phyloP scores from a whole-genome alignment of 2,797 vertebrate genomes.

The Neopelma chrysocephalum region DNA sequence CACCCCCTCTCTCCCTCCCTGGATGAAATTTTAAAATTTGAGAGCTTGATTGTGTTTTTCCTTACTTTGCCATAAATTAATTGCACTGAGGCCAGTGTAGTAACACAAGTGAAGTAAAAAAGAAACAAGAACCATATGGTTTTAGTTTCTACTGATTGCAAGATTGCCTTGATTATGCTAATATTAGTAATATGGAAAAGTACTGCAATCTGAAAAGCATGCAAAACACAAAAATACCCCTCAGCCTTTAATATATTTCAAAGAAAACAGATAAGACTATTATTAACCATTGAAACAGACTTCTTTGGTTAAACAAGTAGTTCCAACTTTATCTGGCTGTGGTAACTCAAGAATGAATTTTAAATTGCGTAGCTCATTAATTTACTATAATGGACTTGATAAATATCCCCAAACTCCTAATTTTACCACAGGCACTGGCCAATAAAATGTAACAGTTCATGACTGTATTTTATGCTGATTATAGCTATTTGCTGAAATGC shows the following conservation, averaged over 20 bases:
- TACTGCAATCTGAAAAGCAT: not conserved
- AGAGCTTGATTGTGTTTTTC: not conserved
- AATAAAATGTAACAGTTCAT: not conserved
- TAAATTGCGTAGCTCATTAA: not conserved
- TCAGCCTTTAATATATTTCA: not conserved
- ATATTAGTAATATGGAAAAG: not conserved
- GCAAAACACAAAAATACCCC: not conserved
- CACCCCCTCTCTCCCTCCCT: rapidly evolving
- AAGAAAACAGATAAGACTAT: not conserved
- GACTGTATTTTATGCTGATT: not conserved
- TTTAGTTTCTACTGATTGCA: not conserved
- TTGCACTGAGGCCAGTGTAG: not conserved
- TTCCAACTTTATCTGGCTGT: not conserved
- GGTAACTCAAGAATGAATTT: not conserved
- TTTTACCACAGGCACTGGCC: not conserved
- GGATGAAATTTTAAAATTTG: not conserved
- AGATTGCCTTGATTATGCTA: not conserved
- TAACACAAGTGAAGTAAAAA: not conserved
- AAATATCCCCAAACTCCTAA: not conserved
- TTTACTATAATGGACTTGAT: not conserved
- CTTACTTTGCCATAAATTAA: not conserved
- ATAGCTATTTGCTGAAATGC: not conserved
- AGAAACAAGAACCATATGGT: not conserved
- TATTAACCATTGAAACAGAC: not conserved
- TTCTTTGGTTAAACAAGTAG: not conserved